A percentile compares a stretch with the other conserved stretches of the same genome.
Evolutionary conservation across 2,797 vertebrate genomes (phyloP).

Genomic region (Myotis planiceps): DNA sequence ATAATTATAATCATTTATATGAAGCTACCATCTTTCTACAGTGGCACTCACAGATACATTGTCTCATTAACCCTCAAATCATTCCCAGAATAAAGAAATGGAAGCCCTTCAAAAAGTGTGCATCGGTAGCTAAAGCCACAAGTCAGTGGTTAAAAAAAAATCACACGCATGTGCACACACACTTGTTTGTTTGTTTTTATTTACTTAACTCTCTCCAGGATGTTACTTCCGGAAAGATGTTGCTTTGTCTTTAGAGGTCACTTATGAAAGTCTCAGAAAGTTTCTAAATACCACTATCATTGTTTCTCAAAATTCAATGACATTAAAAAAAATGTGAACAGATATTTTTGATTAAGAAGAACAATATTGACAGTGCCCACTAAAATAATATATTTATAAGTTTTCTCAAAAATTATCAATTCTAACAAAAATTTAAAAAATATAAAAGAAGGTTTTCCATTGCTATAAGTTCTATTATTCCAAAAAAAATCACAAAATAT

Average conservation of each 20-base stretch:
- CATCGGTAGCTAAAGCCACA: background rate
- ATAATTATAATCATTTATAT: conserved; percentile 77
- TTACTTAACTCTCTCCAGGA: background rate
- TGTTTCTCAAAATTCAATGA: background rate
- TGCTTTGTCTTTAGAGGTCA: background rate
- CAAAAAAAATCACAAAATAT: background rate
- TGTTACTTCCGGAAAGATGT: background rate
- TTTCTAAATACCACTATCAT: background rate
- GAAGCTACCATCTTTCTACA: conserved; percentile 62
- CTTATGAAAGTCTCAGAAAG: background rate
- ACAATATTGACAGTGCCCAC: background rate
- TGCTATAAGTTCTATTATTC: background rate
- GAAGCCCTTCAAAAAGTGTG: background rate
- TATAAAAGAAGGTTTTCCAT: background rate
- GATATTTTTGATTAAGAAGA: conserved; percentile 23
- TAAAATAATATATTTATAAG: background rate
- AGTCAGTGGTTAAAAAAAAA: background rate
- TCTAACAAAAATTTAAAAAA: conserved; percentile 3
- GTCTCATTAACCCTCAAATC: conserved; percentile 41
- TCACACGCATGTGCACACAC: background rate
- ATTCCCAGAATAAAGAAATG: background rate
- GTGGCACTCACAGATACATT: conserved; percentile 30
- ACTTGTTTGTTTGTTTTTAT: background rate
- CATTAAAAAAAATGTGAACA: background rate
- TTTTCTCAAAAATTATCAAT: background rate